Percentiles rank a stretch among this genome's conserved stretches.
Evolutionary conservation across 2,797 vertebrate genomes (phyloP).

Genomic region (Anguilla pacifica): DNA sequence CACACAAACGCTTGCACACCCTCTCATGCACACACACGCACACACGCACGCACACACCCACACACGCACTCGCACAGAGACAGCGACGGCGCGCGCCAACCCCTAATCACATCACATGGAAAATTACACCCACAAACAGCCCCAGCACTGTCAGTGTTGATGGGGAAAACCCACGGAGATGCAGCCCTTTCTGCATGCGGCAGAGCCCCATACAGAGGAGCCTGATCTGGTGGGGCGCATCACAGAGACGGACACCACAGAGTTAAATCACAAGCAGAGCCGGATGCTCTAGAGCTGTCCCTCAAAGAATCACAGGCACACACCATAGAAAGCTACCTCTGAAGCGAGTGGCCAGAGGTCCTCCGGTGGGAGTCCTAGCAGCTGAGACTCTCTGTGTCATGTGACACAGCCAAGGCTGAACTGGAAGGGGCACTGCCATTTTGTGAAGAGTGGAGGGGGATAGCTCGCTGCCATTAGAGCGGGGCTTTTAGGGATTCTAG

Average conservation of each 20-base stretch:
- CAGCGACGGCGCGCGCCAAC: not conserved
- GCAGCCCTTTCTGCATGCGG: not conserved
- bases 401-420: not conserved
- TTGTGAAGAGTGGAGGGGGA: slow-evolving; percentile 12
- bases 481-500: slow-evolving; percentile 1
- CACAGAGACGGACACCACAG: not conserved
- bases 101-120: slow-evolving; percentile 21
- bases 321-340: not conserved
- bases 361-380: not conserved
- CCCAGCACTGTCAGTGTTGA: not conserved
- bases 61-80: not conserved
- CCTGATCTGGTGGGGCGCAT: not conserved
- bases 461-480: slow-evolving; percentile 5
- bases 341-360: not conserved
- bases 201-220: not conserved
- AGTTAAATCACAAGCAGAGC: not conserved
- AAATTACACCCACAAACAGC: slow-evolving; percentile 27
- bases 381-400: not conserved
- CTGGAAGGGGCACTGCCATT: slow-evolving; percentile 4
- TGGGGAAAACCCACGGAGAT: not conserved
- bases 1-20: too few species aligned
- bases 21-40: too few species aligned
- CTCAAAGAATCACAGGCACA: not conserved
- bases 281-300: not conserved
- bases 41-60: not conserved